Evolutionary conservation across 2,113 vertebrate genomes (phyloP), one percentile per base, ranked within the genome.

Genomic region (Irena cyanogastra): DNA sequence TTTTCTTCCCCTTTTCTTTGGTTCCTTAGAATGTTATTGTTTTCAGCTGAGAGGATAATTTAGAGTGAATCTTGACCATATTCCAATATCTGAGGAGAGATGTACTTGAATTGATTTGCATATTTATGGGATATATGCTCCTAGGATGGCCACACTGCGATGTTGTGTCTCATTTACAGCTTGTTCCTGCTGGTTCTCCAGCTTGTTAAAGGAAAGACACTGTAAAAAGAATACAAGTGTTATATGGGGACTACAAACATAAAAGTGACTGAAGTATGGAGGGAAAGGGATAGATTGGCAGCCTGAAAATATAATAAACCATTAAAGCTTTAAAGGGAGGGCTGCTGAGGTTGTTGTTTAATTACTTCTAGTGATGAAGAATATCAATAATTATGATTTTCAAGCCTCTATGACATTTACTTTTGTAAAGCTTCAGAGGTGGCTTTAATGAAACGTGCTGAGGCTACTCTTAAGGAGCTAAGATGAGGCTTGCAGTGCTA

Each of bases 371-470:
- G 53, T 88, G 91, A 84, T 88, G 90, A 95, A 90, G 68, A 91
- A 94, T 88, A 53, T 61, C 88, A 95, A 91, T 93, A 96, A 95
- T 96, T 86, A 84, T 63, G 42, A 92, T 91, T 91, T 96, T 93
- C 65, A 91, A 79, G 23, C 33, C 12, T 64, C 17, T 64, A 27
- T 47, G 78, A 81, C 39, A 54, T 93, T 89, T 88, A 49, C 50
- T 74, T 92, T 95, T 90, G 49, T 90, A 81, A 90, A 69, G 9
- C 57, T 92, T 83, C 49, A 56, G 52, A 60, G 50, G 65, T 81
- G 33, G 27, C 45, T 90, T 90, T 93, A 70, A 47, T 28, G 68
- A 91, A 93, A 93, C 64, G 57, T 79, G 35, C 83, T 60, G 59
- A 76, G 60, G 42, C 39, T 77, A 35, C 39, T 33, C 17, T 50